These are phyloP conservation scores for Peromyscus polionotus DNA, from an alignment of 2,113 vertebrate species.

Conservation along the genomic window DNA sequence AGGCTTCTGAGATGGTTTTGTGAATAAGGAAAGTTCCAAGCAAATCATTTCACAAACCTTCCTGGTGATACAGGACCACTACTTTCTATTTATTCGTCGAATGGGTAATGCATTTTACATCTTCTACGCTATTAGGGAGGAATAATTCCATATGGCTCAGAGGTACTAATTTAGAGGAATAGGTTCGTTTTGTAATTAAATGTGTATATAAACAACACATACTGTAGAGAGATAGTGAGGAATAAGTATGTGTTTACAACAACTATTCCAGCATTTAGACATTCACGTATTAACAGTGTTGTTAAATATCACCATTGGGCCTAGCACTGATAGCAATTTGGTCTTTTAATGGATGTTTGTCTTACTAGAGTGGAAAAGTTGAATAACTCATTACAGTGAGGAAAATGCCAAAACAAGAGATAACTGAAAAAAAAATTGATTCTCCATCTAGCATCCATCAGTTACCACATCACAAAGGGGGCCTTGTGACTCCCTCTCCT, in stretches of 20 bases:
- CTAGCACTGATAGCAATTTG: neutral
- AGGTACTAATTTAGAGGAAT: neutral
- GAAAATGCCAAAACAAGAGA: neutral
- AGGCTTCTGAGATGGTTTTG: constrained; percentile 54
- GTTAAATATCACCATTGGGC: neutral
- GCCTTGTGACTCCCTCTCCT: neutral
- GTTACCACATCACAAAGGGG: neutral
- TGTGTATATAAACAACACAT: neutral
- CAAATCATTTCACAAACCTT: constrained; percentile 48
- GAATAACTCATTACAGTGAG: neutral
- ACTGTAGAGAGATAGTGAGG: neutral
- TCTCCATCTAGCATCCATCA: neutral
- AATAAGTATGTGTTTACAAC: neutral
- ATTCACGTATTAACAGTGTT: neutral
- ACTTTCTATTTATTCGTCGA: constrained; percentile 31
- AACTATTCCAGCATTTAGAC: neutral
- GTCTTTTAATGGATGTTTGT: neutral
- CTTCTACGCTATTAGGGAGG: constrained; percentile 1
- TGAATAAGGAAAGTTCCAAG: constrained; percentile 49
- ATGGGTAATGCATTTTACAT: constrained; percentile 26
- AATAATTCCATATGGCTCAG: neutral
- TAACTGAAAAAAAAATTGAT: neutral
- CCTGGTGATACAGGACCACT: neutral
- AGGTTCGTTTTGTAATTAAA: neutral
- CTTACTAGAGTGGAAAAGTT: neutral